Conservation (phyloP, 2,888 invertebrate genomes). For the Epistrophella euchroma region DNA sequence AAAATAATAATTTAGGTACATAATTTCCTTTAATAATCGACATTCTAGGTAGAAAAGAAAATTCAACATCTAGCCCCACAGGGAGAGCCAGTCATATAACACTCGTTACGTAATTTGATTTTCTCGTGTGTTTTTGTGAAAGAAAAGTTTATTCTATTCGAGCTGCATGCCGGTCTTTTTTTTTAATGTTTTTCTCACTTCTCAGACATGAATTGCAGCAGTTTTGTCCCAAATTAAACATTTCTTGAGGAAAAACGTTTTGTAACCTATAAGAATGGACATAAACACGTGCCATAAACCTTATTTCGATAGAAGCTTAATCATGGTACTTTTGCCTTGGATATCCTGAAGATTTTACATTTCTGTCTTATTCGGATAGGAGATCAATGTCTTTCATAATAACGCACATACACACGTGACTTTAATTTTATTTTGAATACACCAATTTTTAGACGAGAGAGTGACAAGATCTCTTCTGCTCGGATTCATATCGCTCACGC, state of each 20-base stretch:
- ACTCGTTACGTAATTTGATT: conserved; percentile 76
- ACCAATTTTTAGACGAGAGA: conserved; percentile 6
- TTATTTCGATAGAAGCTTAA: conserved; percentile 12
- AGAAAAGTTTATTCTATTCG: conserved; percentile 59
- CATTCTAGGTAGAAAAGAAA: conserved; percentile 12
- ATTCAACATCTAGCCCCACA: conserved; percentile 45
- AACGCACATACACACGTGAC: conserved; percentile 60
- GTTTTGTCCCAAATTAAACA: conserved; percentile 18
- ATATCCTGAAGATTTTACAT: conserved; percentile 7
- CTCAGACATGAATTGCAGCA: background rate
- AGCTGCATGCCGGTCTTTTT: conserved; percentile 53
- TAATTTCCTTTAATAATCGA: conserved; percentile 4
- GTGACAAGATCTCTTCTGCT: conserved; percentile 6
- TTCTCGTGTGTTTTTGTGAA: conserved; percentile 73
- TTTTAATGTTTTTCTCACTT: conserved; percentile 23
- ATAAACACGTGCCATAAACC: conserved; percentile 58
- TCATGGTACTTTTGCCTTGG: conserved; percentile 8
- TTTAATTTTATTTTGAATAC: conserved; percentile 50
- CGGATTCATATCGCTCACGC: background rate
- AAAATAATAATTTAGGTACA: conserved; percentile 3
- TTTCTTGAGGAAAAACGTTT: conserved; percentile 34
- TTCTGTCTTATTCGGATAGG: background rate
- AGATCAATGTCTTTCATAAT: background rate
- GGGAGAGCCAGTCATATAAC: conserved; percentile 69
- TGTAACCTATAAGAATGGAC: conserved; percentile 71